Percentiles rank a stretch among this genome's conserved stretches.
Conservation (phyloP, 2,888 invertebrate species). For the Apomyelois bistriatella region DNA sequence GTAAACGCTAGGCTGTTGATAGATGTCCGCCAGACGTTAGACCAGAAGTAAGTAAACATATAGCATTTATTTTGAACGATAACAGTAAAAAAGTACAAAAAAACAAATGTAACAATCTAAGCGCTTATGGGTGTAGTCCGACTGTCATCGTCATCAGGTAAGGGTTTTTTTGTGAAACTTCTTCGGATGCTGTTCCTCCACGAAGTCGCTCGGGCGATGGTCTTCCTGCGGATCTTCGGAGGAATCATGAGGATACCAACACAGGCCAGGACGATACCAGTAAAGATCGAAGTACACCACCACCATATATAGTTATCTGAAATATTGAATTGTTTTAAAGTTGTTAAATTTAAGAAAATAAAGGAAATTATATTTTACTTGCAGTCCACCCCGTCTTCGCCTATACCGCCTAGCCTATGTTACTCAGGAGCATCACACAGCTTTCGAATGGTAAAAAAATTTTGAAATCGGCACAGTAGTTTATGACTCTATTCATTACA, state of each 20-base stretch:
- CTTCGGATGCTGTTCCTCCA: slow-evolving; percentile 36
- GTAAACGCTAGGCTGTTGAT: no score
- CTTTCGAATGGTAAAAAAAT: no score
- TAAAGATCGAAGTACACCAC: slow-evolving; percentile 11
- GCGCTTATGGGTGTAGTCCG: slow-evolving; percentile 1
- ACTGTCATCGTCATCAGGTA: background rate
- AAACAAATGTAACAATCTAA: background rate
- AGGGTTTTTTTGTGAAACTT: background rate
- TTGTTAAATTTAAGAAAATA: background rate
- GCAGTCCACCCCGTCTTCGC: no score
- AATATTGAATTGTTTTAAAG: background rate
- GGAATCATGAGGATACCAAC: slow-evolving; percentile 31
- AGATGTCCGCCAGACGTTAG: background rate
- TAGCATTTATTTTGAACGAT: background rate
- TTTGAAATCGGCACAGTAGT: no score
- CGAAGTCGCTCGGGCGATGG: slow-evolving; percentile 29
- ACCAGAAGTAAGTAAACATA: background rate
- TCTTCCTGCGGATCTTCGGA: slow-evolving; percentile 51
- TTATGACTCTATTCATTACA: no score
- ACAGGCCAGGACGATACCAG: slow-evolving; percentile 30
- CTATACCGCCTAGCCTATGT: no score
- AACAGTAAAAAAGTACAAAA: background rate
- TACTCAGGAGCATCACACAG: no score
- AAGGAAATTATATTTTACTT: no score
- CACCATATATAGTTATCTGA: background rate